These are phyloP conservation scores for Poeciliopsis paucimaculata DNA, from an alignment of 2,797 vertebrate genomes.

Conservation along the genomic window DNA sequence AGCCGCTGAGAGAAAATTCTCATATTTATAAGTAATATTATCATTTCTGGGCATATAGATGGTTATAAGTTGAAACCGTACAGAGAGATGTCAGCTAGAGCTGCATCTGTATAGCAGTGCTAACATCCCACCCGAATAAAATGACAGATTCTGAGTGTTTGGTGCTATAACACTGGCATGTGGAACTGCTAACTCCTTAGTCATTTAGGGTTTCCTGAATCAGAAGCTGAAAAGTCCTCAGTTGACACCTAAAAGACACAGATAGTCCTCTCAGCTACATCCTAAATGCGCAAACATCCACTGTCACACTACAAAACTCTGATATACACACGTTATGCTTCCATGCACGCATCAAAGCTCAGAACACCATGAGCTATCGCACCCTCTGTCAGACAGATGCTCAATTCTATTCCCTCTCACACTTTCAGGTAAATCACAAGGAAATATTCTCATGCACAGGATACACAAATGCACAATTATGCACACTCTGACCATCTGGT, in stretches of 20 bases:
- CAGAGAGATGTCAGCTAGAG: neutral
- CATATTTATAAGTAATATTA: neutral
- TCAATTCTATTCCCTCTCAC: constrained; percentile 11
- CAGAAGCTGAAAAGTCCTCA: constrained; percentile 11
- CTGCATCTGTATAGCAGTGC: neutral
- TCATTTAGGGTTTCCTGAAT: constrained; percentile 30
- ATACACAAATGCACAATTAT: constrained; percentile 1
- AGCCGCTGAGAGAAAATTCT: neutral
- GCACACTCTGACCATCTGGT: constrained; percentile 31
- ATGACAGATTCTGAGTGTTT: neutral
- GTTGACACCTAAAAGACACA: constrained; percentile 23
- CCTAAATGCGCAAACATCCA: constrained; percentile 36
- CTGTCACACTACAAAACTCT: constrained; percentile 11
- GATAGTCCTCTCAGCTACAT: constrained; percentile 14
- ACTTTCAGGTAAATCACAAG: constrained; percentile 9
- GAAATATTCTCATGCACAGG: constrained; percentile 6
- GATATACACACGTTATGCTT: neutral
- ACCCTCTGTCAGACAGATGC: constrained; percentile 16
- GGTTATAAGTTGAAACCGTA: neutral
- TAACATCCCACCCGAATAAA: neutral
- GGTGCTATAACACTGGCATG: neutral
- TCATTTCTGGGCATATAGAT: neutral
- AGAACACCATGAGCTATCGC: constrained; percentile 5
- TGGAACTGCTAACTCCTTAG: constrained; percentile 32
- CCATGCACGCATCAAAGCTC: constrained; percentile 8